phyloP scores from a whole-genome alignment of 2,797 vertebrate genomes.

The Arrhamphus sclerolepis region DNA sequence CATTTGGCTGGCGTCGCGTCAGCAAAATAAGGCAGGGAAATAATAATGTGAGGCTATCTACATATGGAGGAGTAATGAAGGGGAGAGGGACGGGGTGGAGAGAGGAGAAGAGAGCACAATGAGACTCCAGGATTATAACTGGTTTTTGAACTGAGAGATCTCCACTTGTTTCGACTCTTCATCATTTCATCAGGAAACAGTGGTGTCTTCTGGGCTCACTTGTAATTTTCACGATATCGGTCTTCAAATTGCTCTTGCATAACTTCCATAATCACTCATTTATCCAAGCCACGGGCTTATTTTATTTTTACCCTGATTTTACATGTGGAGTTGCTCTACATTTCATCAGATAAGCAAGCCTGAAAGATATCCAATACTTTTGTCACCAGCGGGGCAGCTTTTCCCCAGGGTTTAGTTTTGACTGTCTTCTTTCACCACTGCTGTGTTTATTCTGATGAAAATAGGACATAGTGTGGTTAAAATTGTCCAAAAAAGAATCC shows the following conservation, averaged over 20 bases:
- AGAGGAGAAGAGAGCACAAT: constrained; percentile 23
- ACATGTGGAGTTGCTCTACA: constrained; percentile 41
- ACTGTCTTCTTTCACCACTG: background rate
- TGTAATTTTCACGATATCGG: background rate
- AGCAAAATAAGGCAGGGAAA: constrained; percentile 78
- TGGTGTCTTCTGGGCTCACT: too few species aligned
- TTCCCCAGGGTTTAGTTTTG: constrained; percentile 25
- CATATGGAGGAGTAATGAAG: constrained; percentile 81
- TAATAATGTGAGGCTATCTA: constrained; percentile 77
- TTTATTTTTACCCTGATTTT: constrained; percentile 25
- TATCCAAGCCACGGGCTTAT: constrained; percentile 5
- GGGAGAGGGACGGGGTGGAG: constrained; percentile 53
- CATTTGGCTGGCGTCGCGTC: constrained; percentile 77
- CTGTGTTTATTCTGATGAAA: constrained; percentile 10
- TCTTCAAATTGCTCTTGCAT: constrained; percentile 12
- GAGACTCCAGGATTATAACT: constrained; percentile 47
- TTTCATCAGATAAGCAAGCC: constrained; percentile 56
- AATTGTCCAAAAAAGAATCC: constrained; percentile 10
- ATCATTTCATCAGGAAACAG: background rate
- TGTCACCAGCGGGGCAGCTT: constrained; percentile 30
- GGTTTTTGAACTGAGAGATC: constrained; percentile 48
- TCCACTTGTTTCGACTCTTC: constrained; percentile 26
- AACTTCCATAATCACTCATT: constrained; percentile 14
- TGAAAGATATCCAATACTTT: constrained; percentile 33
- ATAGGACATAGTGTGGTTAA: constrained; percentile 9